Evolutionary conservation across 2,797 vertebrate genomes (phyloP).

Genomic region (Coracias cyanogaster): DNA sequence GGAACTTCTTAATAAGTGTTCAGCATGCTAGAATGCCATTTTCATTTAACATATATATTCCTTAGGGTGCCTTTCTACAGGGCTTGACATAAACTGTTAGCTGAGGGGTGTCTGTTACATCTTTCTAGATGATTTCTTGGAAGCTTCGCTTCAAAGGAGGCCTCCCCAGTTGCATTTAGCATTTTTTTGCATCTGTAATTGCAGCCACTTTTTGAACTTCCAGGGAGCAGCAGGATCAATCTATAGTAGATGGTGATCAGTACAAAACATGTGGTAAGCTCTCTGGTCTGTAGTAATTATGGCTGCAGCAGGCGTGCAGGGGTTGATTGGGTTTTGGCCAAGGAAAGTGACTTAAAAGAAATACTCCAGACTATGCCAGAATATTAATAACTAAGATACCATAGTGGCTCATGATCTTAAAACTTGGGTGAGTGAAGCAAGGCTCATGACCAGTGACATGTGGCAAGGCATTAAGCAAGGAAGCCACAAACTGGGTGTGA

Average conservation of each 20-base stretch:
- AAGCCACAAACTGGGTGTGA: background rate
- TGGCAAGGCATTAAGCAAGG: background rate
- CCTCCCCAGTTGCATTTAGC: background rate
- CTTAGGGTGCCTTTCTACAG: background rate
- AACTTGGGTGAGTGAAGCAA: background rate
- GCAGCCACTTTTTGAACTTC: background rate
- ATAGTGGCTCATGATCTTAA: background rate
- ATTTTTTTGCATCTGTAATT: background rate
- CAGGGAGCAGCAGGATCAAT: background rate
- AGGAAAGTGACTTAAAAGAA: background rate
- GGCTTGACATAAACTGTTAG: background rate
- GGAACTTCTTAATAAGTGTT: background rate
- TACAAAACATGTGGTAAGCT: background rate
- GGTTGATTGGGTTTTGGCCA: background rate
- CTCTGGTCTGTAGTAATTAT: background rate
- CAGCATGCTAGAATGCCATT: background rate
- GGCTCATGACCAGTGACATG: background rate
- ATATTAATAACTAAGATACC: background rate
- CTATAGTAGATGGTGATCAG: background rate
- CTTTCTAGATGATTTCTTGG: background rate
- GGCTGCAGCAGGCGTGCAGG: background rate
- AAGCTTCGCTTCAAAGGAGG: background rate
- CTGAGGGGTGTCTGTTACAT: constrained; percentile 11
- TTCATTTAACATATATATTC: background rate
- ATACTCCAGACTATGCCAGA: background rate